A percentile compares a stretch with the other conserved stretches of the same genome.
phyloP scores from a whole-genome alignment of 1,140 invertebrate genomes.

The Dufourea novaeangliae region DNA sequence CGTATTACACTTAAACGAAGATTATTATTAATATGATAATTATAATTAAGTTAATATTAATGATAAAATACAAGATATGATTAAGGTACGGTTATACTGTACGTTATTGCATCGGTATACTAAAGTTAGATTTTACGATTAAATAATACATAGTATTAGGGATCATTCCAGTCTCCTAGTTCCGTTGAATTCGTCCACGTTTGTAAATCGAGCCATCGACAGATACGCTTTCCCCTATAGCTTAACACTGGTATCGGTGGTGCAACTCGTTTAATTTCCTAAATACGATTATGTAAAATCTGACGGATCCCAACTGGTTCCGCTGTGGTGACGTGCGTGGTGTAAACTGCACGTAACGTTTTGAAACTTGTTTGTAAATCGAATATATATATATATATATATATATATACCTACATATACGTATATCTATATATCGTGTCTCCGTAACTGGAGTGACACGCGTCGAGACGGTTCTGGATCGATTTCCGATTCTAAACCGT shows the following conservation, averaged over 20 bases:
- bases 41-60: too few relatives aligned
- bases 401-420: neutral
- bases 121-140: too few relatives aligned
- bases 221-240: constrained; percentile 42
- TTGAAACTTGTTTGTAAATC: constrained; percentile 28
- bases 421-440: neutral
- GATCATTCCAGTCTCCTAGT: neutral
- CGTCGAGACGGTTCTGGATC: neutral
- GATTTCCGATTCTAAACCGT: neutral
- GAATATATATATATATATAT: neutral
- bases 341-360: constrained; percentile 25
- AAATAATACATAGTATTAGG: neutral
- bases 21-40: neutral
- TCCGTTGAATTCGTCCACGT: neutral
- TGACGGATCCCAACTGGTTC: constrained; percentile 25
- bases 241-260: neutral
- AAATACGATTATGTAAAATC: constrained; percentile 49
- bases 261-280: constrained; percentile 23
- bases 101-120: neutral
- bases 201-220: neutral
- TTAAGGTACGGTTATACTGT: neutral
- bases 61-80: too few relatives aligned
- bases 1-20: neutral
- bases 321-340: neutral
- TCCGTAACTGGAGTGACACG: neutral